phyloP scores from a whole-genome alignment of 2,113 vertebrate species.

The Rhinolophus sinicus region DNA sequence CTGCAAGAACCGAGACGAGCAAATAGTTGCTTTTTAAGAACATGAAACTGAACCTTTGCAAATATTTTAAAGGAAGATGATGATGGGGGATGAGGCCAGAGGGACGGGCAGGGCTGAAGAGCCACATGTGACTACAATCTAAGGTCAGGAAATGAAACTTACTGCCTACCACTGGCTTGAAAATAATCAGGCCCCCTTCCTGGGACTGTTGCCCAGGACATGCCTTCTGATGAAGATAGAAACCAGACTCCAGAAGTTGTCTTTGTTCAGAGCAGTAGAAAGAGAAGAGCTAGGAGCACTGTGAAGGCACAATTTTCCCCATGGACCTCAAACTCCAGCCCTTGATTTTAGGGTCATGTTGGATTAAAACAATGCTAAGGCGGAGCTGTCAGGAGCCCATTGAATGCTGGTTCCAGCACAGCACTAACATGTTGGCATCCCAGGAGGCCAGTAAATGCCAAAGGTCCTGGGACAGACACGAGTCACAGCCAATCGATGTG shows the following conservation, averaged over 20 bases:
- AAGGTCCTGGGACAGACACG: background rate
- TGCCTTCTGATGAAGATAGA: background rate
- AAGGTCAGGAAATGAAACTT: background rate
- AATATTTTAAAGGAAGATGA: conserved; percentile 36
- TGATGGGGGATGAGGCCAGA: background rate
- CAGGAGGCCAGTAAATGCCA: background rate
- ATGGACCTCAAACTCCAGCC: background rate
- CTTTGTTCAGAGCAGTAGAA: background rate
- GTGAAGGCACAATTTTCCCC: background rate
- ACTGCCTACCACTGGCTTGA: background rate
- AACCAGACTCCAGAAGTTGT: background rate
- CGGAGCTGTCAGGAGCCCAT: background rate
- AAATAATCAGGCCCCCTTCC: background rate
- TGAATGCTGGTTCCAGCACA: background rate
- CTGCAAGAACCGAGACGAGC: background rate
- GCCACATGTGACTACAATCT: background rate
- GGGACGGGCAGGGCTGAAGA: background rate
- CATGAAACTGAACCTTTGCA: background rate
- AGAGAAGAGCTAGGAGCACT: background rate
- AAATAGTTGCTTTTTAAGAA: background rate
- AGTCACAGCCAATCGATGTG: background rate
- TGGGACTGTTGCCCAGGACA: background rate
- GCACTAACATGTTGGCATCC: background rate
- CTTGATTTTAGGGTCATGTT: background rate
- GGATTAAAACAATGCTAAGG: background rate